phyloP scores from a whole-genome alignment of 2,797 vertebrate genomes.

The Peromyscus attwateri region DNA sequence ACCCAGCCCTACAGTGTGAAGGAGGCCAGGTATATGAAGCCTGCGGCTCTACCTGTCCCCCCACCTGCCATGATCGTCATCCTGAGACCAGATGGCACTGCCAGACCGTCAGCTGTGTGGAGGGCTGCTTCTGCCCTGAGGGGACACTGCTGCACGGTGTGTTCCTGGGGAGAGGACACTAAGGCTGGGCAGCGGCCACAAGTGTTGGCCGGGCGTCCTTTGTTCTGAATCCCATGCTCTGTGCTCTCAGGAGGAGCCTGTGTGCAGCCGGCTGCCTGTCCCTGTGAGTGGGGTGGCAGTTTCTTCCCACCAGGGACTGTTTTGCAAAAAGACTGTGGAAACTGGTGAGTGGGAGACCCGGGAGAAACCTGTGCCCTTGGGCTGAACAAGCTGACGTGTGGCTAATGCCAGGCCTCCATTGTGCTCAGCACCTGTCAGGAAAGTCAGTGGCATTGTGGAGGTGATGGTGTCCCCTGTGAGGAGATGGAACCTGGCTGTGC shows the following conservation, averaged over 20 bases:
- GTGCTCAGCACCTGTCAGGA: constrained; percentile 90
- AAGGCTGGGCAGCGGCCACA: neutral
- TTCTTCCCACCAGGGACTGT: constrained; percentile 90
- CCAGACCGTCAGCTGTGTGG: constrained; percentile 89
- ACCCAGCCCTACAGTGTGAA: constrained; percentile 94
- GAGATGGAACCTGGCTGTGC: constrained; percentile 84
- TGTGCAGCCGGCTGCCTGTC: constrained; percentile 88
- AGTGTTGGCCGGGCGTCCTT: neutral
- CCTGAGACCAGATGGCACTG: constrained; percentile 88
- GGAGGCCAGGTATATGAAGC: constrained; percentile 92
- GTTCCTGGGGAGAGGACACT: neutral
- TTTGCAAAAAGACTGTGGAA: constrained; percentile 91
- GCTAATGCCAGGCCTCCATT: neutral
- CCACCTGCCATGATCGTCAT: constrained; percentile 87
- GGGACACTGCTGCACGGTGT: constrained; percentile 91
- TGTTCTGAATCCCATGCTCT: neutral
- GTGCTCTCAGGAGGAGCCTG: constrained; percentile 89
- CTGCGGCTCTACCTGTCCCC: constrained; percentile 92
- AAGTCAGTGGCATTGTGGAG: constrained; percentile 90
- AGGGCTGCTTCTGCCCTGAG: constrained; percentile 94
- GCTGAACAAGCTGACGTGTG: neutral
- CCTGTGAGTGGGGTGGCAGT: constrained; percentile 92
- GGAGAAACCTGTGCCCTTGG: fast-evolving
- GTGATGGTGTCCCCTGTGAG: constrained; percentile 79
- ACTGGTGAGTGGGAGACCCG: constrained; percentile 89